Conservation (phyloP, 2,888 invertebrate genomes). For the Apotomis turbidana region DNA sequence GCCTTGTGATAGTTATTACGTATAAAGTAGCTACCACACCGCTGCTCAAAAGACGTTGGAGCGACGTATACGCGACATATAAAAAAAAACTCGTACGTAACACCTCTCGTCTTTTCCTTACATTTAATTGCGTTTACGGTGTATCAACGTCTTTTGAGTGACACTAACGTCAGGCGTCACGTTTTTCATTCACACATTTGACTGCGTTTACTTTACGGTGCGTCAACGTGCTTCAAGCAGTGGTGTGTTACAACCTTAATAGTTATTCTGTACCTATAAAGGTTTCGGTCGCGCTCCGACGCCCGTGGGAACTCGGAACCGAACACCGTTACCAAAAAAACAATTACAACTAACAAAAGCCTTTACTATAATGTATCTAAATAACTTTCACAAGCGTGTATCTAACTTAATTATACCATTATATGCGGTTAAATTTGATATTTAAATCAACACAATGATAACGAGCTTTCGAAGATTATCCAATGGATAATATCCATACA, state of each 20-base stretch:
- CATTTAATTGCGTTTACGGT: no score
- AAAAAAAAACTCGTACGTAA: no score
- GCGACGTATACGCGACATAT: no score
- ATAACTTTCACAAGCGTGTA: not conserved
- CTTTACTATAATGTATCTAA: constrained; percentile 30
- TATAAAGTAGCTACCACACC: not conserved
- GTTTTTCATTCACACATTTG: no score
- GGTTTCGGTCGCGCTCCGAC: constrained; percentile 45
- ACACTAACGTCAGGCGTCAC: no score
- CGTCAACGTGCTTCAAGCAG: no score
- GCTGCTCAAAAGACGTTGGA: no score
- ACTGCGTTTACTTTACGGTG: no score
- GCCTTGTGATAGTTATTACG: constrained; percentile 30
- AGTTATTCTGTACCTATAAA: not conserved
- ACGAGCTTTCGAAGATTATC: not conserved
- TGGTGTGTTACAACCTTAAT: no score
- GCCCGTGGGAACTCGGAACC: constrained; percentile 56
- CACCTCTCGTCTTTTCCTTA: no score
- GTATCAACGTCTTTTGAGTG: no score
- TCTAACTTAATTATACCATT: not conserved
- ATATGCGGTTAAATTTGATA: not conserved
- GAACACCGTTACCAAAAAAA: constrained; percentile 52
- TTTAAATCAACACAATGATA: not conserved
- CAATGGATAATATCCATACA: not conserved
- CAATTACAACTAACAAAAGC: constrained; percentile 52